Percentiles rank a stretch among this genome's conserved stretches.
Evolutionary conservation across 2,888 invertebrate genomes (phyloP).

Genomic region (Andrena fulva): DNA sequence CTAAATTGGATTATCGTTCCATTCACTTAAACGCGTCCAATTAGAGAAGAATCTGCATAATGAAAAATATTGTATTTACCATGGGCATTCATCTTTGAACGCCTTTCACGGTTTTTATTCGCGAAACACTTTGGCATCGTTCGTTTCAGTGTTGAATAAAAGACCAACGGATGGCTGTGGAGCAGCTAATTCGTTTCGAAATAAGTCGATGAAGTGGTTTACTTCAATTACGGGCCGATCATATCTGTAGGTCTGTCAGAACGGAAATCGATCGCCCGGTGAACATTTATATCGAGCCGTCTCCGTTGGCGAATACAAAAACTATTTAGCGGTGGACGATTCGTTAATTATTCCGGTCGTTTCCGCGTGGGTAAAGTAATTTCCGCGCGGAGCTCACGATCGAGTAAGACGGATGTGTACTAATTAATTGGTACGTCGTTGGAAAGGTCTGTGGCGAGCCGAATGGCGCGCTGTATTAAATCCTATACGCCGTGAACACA

Average conservation of each 20-base stretch:
- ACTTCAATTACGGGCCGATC: conserved; percentile 21
- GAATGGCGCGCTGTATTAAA: conserved; percentile 31
- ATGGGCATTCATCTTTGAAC: not conserved
- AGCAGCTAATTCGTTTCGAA: conserved; percentile 7
- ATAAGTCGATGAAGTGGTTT: conserved; percentile 11
- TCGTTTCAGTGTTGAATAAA: not conserved
- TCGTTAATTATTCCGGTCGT: conserved; percentile 26
- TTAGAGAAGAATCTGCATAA: not conserved
- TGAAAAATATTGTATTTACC: not conserved
- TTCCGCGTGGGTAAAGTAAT: conserved; percentile 30
- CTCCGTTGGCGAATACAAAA: not conserved
- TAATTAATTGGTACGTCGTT: conserved; percentile 46
- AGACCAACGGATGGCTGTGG: conserved; percentile 12
- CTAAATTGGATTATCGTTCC: too few species aligned
- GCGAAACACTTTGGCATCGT: not conserved
- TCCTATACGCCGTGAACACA: conserved; percentile 12
- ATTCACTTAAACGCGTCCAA: too few species aligned
- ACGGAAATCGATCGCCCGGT: conserved; percentile 5
- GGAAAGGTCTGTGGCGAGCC: conserved; percentile 32
- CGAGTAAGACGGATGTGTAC: conserved; percentile 49
- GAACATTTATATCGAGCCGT: conserved; percentile 1
- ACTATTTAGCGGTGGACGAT: conserved; percentile 9
- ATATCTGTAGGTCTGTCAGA: not conserved
- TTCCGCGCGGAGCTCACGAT: conserved; percentile 5
- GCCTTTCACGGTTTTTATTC: not conserved